Conservation (phyloP, 2,113 vertebrate genomes). For the Neolamprologus tretocephalus region DNA sequence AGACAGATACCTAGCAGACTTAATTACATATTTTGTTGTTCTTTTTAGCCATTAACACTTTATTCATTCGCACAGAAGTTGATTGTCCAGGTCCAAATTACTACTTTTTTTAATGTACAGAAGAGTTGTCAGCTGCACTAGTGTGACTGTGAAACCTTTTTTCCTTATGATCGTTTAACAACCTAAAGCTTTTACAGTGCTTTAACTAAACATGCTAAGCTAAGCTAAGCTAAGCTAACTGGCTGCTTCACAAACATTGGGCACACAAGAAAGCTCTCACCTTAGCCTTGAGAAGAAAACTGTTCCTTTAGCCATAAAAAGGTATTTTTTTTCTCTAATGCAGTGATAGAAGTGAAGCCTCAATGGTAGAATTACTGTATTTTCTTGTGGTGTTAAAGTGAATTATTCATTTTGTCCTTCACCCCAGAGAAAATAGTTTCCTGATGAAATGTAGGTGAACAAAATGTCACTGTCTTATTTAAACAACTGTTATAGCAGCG, state of each 20-base stretch:
- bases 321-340: rapidly evolving
- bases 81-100: neutral
- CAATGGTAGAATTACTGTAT: neutral
- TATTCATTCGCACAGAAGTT: neutral
- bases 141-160: neutral
- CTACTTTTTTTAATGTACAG: neutral
- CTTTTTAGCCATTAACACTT: neutral
- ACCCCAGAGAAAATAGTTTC: neutral
- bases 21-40: neutral
- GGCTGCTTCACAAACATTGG: neutral
- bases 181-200: neutral
- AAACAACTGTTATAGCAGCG: neutral
- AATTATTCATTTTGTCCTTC: neutral
- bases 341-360: neutral
- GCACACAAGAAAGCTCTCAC: neutral
- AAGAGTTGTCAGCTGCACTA: neutral
- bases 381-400: neutral
- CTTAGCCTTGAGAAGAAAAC: neutral
- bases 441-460: neutral
- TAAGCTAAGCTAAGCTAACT: neutral
- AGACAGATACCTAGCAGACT: neutral
- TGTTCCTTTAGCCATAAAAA: neutral
- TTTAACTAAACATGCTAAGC: neutral
- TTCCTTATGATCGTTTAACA: neutral
- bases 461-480: neutral